phyloP scores from a whole-genome alignment of 1,140 invertebrate genomes.

The Drosophila mayri region DNA sequence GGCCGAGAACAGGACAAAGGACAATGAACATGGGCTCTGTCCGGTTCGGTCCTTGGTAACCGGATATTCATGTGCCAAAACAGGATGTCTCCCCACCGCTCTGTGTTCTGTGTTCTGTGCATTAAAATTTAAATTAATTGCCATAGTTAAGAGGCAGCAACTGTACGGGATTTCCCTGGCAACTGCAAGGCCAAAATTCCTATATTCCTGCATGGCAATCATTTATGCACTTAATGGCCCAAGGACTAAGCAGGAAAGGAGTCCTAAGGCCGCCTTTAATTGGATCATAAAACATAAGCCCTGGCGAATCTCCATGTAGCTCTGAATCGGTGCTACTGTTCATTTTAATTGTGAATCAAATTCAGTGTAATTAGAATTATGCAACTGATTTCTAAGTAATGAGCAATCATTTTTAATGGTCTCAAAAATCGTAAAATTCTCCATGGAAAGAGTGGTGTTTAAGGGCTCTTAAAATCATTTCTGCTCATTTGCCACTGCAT shows the following conservation, averaged over 20 bases:
- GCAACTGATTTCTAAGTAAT: background rate
- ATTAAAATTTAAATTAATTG: slow-evolving; percentile 52
- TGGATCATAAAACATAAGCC: slow-evolving; percentile 59
- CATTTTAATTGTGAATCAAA: slow-evolving; percentile 65
- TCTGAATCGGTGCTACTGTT: background rate
- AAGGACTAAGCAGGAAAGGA: slow-evolving; percentile 18
- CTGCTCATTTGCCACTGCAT: slow-evolving; percentile 1
- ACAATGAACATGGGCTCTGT: slow-evolving; percentile 3
- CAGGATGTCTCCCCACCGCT: slow-evolving; percentile 18
- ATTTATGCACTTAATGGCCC: slow-evolving; percentile 64
- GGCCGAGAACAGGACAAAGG: slow-evolving; percentile 3
- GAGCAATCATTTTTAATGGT: slow-evolving; percentile 17
- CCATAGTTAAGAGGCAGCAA: slow-evolving; percentile 10
- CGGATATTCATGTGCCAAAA: slow-evolving; percentile 59
- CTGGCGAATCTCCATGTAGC: slow-evolving; percentile 4
- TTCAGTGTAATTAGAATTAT: slow-evolving; percentile 46
- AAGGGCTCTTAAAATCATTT: background rate
- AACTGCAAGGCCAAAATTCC: slow-evolving; percentile 24
- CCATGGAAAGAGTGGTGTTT: background rate
- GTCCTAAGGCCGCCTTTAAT: slow-evolving; percentile 40
- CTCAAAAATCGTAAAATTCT: slow-evolving; percentile 11
- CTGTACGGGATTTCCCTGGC: slow-evolving; percentile 11
- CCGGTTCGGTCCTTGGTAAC: slow-evolving; percentile 36
- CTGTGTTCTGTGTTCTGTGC: slow-evolving; percentile 5
- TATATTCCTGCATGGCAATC: slow-evolving; percentile 42